Conservation (phyloP, 2,888 invertebrate species). For the Phortica magna region DNA sequence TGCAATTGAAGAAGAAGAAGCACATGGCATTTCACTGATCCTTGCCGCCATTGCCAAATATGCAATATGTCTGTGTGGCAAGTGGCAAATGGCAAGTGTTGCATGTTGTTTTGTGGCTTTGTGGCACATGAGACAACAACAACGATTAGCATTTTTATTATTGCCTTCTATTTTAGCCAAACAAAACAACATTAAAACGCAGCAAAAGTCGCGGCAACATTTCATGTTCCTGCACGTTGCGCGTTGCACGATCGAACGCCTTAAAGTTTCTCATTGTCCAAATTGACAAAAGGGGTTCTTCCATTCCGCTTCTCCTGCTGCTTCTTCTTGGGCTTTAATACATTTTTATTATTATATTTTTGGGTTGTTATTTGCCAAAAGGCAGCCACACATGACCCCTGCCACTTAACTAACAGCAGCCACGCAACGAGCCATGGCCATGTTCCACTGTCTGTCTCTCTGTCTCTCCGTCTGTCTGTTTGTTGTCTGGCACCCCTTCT, state of each 20-base stretch:
- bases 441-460: conserved; percentile 3
- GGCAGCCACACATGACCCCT: conserved; percentile 40
- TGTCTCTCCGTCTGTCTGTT: conserved; percentile 3
- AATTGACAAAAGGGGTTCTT: conserved; percentile 30
- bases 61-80: too few species aligned
- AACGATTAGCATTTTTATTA: conserved; percentile 31
- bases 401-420: background rate
- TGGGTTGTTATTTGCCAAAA: conserved; percentile 57
- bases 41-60: too few species aligned
- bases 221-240: background rate
- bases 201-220: conserved; percentile 7
- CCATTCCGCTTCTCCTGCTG: conserved; percentile 15
- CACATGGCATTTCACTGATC: background rate
- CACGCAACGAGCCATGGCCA: conserved; percentile 55
- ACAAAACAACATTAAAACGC: conserved; percentile 9
- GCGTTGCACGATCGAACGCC: conserved; percentile 37
- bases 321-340: conserved; percentile 1
- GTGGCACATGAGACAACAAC: background rate
- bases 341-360: conserved; percentile 27
- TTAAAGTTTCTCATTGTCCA: conserved; percentile 48
- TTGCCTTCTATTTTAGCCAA: conserved; percentile 9
- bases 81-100: conserved; percentile 2
- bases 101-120: conserved; percentile 14
- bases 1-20: background rate
- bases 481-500: conserved; percentile 18